Base-by-base conservation (phyloP, 2,797 vertebrate species). In the Tympanoctomys barrerae region DNA sequence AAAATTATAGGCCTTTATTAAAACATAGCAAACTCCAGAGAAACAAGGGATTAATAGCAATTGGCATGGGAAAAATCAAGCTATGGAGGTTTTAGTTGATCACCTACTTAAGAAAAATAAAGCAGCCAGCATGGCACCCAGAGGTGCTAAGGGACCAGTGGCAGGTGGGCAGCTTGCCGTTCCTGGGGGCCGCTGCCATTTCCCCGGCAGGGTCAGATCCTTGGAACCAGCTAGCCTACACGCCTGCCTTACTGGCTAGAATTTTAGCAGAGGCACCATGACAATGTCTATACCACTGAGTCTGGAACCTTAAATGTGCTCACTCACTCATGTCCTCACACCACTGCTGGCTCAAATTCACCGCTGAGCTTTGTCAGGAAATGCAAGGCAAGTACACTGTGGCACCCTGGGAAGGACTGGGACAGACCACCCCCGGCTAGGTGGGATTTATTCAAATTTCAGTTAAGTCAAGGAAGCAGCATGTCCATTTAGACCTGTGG, bases 371-470 rank as follows among this genome's bases (percentile, higher is more conserved):
- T 42, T 26, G 3, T 36, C 31, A 52, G 71, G n/a, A 95, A 80
- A 39, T 11, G 2, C 14, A 64, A 90, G 8, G 10, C 28, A 57
- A 68, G 10, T 4, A 33, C 84, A 61, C 31, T 9, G 36, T 16
- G 59, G 66, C 33, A 28, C 5, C 36, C 1, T 28, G 54, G 1
- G 7, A 19, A 46, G 66, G 28, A n/a, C 80, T 84, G 66, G 77
- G 54, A 49, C 31, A 71, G 19, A 36, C 33, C 22, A 59, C 14
- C 1, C 12, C 2, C 71, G 5, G n/a, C 22, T 62, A 75, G 83
- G 61, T 86, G 21, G 95, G 36, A 84, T 71, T 28, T 70, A 81
- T 73, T 92, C 66, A 85, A 59, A 75, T 81, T 31, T 95, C 81
- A 87, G n/a, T 39, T 90, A 85, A 78, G 82, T 39, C 21, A 82